Evolutionary conservation across 2,113 vertebrate species (phyloP).

Genomic region (Delphinapterus leucas): DNA sequence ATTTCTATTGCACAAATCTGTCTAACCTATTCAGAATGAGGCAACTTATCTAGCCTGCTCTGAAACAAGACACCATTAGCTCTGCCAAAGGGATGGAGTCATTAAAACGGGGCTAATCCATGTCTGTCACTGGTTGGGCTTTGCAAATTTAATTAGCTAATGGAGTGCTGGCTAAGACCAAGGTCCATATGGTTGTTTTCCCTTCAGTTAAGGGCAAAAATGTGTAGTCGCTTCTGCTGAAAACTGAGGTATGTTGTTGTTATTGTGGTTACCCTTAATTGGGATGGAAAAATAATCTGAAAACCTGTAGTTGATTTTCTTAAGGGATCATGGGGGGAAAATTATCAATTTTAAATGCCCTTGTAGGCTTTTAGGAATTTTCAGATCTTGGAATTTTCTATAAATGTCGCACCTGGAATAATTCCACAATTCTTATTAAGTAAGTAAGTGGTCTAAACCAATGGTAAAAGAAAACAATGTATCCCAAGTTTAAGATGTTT

Average conservation of each 20-base stretch:
- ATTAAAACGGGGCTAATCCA: slow-evolving; percentile 53
- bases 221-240: slow-evolving; percentile 37
- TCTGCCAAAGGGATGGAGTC: slow-evolving; percentile 45
- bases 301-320: slow-evolving; percentile 22
- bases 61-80: background rate
- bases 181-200: slow-evolving; percentile 69
- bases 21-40: slow-evolving; percentile 6
- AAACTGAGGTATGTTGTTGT: background rate
- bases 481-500: slow-evolving; percentile 19
- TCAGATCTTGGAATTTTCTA: background rate
- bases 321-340: background rate
- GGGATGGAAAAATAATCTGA: background rate
- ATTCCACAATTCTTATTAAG: slow-evolving; percentile 7
- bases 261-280: background rate
- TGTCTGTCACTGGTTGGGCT: slow-evolving; percentile 38
- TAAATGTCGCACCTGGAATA: background rate
- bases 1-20: background rate
- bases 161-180: slow-evolving; percentile 56
- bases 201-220: slow-evolving; percentile 42
- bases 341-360: background rate
- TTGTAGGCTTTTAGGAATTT: background rate
- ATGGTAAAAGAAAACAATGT: background rate
- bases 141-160: slow-evolving; percentile 75
- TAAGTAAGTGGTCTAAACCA: background rate
- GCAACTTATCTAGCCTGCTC: background rate